Evolutionary conservation across 2,797 vertebrate genomes (phyloP).

Genomic region (Xenopus petersii): DNA sequence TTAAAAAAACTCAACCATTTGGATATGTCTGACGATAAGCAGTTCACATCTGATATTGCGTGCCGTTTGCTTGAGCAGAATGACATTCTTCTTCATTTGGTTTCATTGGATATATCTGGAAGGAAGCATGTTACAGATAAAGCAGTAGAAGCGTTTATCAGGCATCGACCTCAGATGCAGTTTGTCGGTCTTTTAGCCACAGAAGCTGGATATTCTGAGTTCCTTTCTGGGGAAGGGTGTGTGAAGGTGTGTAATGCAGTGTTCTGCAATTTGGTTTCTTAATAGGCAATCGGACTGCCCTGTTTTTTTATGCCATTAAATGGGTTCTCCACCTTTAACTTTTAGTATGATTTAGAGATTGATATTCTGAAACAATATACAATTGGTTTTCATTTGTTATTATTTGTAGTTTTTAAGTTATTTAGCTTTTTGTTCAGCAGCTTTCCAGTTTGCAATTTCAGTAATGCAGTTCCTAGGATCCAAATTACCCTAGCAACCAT

Average conservation of each 20-base stretch:
- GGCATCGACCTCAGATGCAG: slow-evolving; percentile 90
- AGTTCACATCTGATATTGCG: slow-evolving; percentile 97
- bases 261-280: too few species aligned
- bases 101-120: slow-evolving; percentile 93
- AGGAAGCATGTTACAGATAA: slow-evolving; percentile 91
- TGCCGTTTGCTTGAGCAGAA: slow-evolving; percentile 87
- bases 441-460: too few species aligned
- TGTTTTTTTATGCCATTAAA: too few species aligned
- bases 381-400: too few species aligned
- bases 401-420: too few species aligned
- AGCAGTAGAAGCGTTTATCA: slow-evolving; percentile 84
- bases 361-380: too few species aligned
- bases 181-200: slow-evolving; percentile 94
- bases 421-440: too few species aligned
- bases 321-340: too few species aligned
- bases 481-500: too few species aligned
- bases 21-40: slow-evolving; percentile 98
- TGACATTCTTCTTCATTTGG: slow-evolving; percentile 83
- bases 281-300: too few species aligned
- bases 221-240: slow-evolving; percentile 88
- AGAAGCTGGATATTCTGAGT: slow-evolving; percentile 92
- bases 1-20: slow-evolving; percentile 80
- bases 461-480: too few species aligned
- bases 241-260: slow-evolving; percentile 76
- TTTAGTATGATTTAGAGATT: too few species aligned